Base-by-base conservation (phyloP, 2,888 invertebrate genomes). In the Rotaria magnacalcarata region DNA sequence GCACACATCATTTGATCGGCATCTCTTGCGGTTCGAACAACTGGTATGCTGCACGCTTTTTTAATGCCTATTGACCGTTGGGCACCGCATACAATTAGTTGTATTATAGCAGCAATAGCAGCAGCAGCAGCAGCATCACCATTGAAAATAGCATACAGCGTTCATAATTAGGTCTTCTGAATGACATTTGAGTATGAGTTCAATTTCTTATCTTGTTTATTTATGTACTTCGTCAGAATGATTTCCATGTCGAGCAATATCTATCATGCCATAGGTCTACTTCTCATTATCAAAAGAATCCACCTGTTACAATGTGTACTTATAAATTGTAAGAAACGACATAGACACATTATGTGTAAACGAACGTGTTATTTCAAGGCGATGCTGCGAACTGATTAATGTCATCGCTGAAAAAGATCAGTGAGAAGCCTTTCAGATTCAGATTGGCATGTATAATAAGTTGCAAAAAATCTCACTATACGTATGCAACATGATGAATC, bases 1-100 rank as follows among this genome's bases (percentile, higher is more conserved):
- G 41, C 34, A 67, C 67, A 67, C 19, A 67, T 67, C 67, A 67
- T 67, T 67, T 67, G 67, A 67, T 67, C 67, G 67, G 67, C 67
- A 67, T 67, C 67, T 67, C 67, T 67, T 67, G 34, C 34, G 67
- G 34, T 67, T 67, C 27, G 67, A 67, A 67, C 67, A 67, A 67
- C 67, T 67, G 67, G 67, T 67, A 19, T 67, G 67, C 34, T 67
- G 67, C 34, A 67, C 34, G 67, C 34, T 67, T n/a, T 34, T 34
- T 67, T 67, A 67, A 67, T 67, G 67, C 67, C 34, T 34, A 27
- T 34, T 41, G 67, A 67, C 67, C 67, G 27, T 67, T 67, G 67
- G 67, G 34, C 67, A 67, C 19, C 34, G 19, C 67, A 34, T 34
- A 67, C 34, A 67, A 67, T 67, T 67, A 67, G 67, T 67, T 67